These are phyloP conservation scores for Blera fallax DNA, from an alignment of 2,888 invertebrate species.

Conservation along the genomic window DNA sequence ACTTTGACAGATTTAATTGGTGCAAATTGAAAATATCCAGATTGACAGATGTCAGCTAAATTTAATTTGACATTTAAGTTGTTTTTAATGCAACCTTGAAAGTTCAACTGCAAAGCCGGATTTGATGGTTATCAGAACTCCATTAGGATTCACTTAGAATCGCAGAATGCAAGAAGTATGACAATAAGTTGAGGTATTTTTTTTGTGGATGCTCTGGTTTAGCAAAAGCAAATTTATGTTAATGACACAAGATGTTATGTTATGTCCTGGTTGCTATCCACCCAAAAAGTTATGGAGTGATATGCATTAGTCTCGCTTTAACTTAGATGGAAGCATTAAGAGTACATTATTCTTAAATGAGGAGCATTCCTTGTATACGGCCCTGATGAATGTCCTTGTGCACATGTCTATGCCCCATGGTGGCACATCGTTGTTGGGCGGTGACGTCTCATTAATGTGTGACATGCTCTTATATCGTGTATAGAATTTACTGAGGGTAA, in stretches of 20 bases:
- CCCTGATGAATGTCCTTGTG: slow-evolving; percentile 24
- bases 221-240: slow-evolving; percentile 20
- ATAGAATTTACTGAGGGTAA: slow-evolving; percentile 41
- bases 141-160: slow-evolving; percentile 15
- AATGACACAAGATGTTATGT: slow-evolving; percentile 38
- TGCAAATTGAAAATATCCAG: background rate
- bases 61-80: slow-evolving; percentile 6
- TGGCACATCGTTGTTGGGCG: background rate
- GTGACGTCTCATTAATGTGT: slow-evolving; percentile 37
- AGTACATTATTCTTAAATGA: slow-evolving; percentile 43
- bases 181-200: background rate
- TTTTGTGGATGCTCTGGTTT: background rate
- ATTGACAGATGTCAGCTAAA: slow-evolving; percentile 21
- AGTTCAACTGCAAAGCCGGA: background rate
- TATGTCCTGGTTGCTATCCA: background rate
- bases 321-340: slow-evolving; percentile 29
- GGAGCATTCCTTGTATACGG: slow-evolving; percentile 8
- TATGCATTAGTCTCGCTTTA: slow-evolving; percentile 27
- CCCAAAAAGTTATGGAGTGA: background rate
- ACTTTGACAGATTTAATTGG: slow-evolving; percentile 25
- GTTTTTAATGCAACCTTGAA: slow-evolving; percentile 1
- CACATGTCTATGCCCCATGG: background rate
- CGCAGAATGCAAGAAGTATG: background rate
- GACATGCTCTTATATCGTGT: slow-evolving; percentile 21
- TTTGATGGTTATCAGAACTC: slow-evolving; percentile 10